Evolutionary conservation across 2,113 vertebrate species (phyloP).

Genomic region (Periophthalmodon schlosseri): DNA sequence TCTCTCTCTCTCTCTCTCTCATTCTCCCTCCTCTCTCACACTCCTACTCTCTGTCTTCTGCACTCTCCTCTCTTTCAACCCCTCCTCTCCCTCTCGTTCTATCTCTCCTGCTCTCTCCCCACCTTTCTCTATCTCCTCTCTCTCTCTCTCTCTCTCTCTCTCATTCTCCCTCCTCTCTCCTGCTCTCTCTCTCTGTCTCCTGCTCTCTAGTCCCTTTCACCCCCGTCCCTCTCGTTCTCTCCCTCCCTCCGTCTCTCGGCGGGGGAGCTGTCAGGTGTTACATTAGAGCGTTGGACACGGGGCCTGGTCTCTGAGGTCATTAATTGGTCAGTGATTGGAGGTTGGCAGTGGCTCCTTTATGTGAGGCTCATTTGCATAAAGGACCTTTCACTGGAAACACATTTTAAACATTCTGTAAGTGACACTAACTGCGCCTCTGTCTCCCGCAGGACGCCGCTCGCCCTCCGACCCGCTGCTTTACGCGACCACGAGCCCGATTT

Average conservation of each 20-base stretch:
- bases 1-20: neutral
- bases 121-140: too few species aligned
- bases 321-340: constrained; percentile 78
- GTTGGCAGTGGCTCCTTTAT: constrained; percentile 67
- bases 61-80: too few species aligned
- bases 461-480: too few species aligned
- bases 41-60: too few species aligned
- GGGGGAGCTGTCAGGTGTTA: constrained; percentile 74
- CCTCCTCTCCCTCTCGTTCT: too few species aligned
- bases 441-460: neutral
- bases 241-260: constrained; percentile 14
- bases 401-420: constrained; percentile 57
- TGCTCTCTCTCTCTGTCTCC: neutral
- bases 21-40: too few species aligned
- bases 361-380: constrained; percentile 70
- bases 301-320: constrained; percentile 71
- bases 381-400: constrained; percentile 22
- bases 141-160: neutral
- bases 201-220: neutral
- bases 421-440: neutral
- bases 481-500: neutral
- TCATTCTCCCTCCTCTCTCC: neutral
- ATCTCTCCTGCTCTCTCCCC: too few species aligned
- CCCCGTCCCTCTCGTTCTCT: rapidly evolving
- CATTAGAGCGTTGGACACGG: constrained; percentile 73